Evolutionary conservation across 2,113 vertebrate species (phyloP), one percentile per base, ranked within the genome.

Genomic region (Sinosuthora webbiana): DNA sequence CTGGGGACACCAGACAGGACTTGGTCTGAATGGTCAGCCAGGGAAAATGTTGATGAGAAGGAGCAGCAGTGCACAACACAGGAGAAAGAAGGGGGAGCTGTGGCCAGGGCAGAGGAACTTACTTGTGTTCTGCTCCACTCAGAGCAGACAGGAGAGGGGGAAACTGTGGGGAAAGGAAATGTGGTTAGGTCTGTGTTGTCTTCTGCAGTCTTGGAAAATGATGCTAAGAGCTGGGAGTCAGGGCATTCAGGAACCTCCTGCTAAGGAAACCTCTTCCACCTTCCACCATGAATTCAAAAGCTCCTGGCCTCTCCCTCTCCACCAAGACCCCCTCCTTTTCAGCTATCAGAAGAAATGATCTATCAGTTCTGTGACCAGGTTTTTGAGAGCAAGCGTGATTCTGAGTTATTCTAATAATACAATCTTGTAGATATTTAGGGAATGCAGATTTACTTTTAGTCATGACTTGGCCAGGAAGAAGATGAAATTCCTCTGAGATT

Each of bases 51-150:
- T 63, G 33, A 39, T 56, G 18, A 31, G 3, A 1, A 77, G 27
- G 44, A 64, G 21, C 21, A 69, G 16, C 10, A 25, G 7, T 22
- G 9, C 22, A 33, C 9, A 62, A 17, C 0, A 0, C 39, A 53
- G 30, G 11, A 69, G 37, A 65, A 90, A 28, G 50, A 81, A 52
- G 25, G 3, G 3, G 12, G 16, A 69, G 3, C 7, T 65, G 35
- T 28, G 49, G 30, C 10, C 28, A 49, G 31, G 21, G 18, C 35
- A 65, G 14, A 81, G 24, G 22, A 75, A 70, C 47, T 30, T 71
- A 4, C 11, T 67, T 53, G 16, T 53, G 68, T 75, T 87, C 52
- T 74, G n/a, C 28, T 70, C 25, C 59, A 13, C 31, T 45, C 15
- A 9, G 28, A 53, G 57, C 12, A 74, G 60, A 5, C 31, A 90